These are phyloP conservation scores for Nephrocerus scutellatus DNA, from an alignment of 2,888 invertebrate species.

Conservation along the genomic window DNA sequence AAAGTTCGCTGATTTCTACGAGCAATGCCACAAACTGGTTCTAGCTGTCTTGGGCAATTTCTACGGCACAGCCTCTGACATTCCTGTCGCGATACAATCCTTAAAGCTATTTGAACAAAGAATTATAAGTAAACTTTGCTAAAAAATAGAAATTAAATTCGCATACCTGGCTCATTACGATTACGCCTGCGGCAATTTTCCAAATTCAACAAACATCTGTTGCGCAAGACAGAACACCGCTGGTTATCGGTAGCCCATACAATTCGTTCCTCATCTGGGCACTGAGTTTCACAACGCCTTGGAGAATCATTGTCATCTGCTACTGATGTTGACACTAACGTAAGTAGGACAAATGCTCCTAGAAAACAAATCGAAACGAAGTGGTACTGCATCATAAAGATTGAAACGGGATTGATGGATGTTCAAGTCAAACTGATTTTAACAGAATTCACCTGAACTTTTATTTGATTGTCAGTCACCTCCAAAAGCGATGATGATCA, in stretches of 20 bases:
- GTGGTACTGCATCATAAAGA: too few relatives aligned
- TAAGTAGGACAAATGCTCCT: too few relatives aligned
- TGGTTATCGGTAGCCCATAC: constrained; percentile 5
- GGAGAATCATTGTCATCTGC: too few relatives aligned
- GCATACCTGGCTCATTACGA: constrained; percentile 8
- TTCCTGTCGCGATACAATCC: constrained; percentile 3
- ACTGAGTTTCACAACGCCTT: too few relatives aligned
- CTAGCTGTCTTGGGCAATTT: constrained; percentile 2
- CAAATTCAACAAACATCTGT: background rate
- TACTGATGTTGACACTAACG: too few relatives aligned
- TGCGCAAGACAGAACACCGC: background rate
- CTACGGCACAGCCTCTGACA: constrained; percentile 14
- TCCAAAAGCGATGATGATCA: too few relatives aligned
- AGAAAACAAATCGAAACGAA: too few relatives aligned
- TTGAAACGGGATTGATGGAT: too few relatives aligned
- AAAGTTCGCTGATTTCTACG: constrained; percentile 14
- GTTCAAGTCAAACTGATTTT: too few relatives aligned
- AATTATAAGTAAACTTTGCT: background rate
- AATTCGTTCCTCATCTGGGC: background rate
- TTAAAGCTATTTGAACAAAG: constrained; percentile 3
- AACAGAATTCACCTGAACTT: too few relatives aligned
- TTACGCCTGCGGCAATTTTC: constrained; percentile 5
- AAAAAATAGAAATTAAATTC: background rate
- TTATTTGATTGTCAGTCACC: too few relatives aligned
- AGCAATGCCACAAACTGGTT: constrained; percentile 25